phyloP scores from a whole-genome alignment of 1,140 invertebrate species.

The Monomorium pharaonis region DNA sequence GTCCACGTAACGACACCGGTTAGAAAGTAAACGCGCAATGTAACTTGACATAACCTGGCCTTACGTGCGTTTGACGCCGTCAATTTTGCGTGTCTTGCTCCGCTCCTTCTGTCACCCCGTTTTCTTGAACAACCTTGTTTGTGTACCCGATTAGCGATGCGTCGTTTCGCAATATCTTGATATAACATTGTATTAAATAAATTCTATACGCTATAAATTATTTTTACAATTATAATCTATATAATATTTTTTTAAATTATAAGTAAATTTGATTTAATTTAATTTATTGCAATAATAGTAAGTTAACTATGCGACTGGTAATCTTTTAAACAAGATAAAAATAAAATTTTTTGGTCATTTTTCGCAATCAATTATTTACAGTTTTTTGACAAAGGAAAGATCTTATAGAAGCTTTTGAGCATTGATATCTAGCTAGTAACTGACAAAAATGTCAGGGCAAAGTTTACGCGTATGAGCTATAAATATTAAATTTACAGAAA shows the following conservation, averaged over 20 bases:
- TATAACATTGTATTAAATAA: not conserved
- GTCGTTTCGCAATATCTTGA: not conserved
- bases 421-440: too few species aligned
- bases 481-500: too few species aligned
- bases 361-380: too few species aligned
- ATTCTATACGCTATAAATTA: not conserved
- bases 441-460: too few species aligned
- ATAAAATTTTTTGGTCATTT: too few species aligned
- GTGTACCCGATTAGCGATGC: not conserved
- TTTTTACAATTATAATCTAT: not conserved
- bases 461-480: too few species aligned
- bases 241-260: not conserved
- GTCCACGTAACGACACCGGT: slow-evolving; percentile 46
- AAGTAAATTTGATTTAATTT: not conserved
- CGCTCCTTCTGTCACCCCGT: not conserved
- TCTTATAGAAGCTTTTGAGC: too few species aligned
- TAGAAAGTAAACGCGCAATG: slow-evolving; percentile 59
- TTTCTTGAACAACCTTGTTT: slow-evolving; percentile 7
- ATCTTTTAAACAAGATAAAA: too few species aligned
- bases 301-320: too few species aligned
- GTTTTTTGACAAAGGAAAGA: too few species aligned
- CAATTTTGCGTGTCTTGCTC: not conserved
- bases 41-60: slow-evolving; percentile 53
- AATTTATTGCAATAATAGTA: too few species aligned
- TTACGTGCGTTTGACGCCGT: not conserved